Conservation (phyloP, 2,888 invertebrate genomes). For the Phyto melanocephala region DNA sequence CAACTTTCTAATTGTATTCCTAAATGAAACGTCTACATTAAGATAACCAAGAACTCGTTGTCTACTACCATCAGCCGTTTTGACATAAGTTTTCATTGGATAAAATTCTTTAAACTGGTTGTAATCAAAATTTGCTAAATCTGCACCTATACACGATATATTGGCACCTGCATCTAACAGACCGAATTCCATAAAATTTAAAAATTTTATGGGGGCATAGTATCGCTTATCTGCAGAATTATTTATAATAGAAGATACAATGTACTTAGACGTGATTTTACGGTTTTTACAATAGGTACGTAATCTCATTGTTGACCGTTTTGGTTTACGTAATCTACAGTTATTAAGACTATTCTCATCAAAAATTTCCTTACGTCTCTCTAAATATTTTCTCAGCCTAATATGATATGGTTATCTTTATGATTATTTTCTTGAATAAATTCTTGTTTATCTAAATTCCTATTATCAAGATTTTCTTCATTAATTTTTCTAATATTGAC, state of each 20-base stretch:
- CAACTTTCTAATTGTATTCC: not conserved
- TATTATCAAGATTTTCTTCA: not conserved
- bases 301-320: not conserved
- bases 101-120: not conserved
- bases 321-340: not conserved
- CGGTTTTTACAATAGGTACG: not conserved
- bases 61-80: not conserved
- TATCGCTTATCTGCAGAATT: not conserved
- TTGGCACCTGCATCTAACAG: conserved; percentile 11
- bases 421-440: too few relatives aligned
- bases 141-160: conserved; percentile 2
- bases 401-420: not conserved
- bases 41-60: not conserved
- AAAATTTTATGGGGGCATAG: conserved; percentile 15
- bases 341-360: not conserved
- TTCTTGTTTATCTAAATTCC: too few relatives aligned
- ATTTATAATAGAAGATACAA: not conserved
- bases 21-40: not conserved
- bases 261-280: not conserved
- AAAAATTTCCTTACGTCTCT: not conserved
- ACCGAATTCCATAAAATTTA: not conserved
- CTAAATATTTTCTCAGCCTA: not conserved
- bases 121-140: not conserved
- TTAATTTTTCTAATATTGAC: too few relatives aligned
- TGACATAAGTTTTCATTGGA: not conserved